Base-by-base conservation (phyloP, 2,797 vertebrate species). In the Microchirus variegatus region DNA sequence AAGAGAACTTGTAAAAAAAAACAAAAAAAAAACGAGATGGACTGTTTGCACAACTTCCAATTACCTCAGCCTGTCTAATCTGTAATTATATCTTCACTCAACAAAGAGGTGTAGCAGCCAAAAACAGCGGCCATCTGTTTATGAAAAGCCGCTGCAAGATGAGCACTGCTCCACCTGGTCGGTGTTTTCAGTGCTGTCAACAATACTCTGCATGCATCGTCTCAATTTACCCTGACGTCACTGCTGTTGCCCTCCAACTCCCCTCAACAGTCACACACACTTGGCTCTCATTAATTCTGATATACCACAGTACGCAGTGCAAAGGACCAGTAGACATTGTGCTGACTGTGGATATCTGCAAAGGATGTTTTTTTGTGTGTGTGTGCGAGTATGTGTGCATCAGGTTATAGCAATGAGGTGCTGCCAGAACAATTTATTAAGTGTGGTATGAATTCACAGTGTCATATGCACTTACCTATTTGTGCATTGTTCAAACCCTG, bases 61-160 rank as follows among this genome's bases (percentile, higher is more conserved):
- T 87, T 85, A 84, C 70, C 69, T 76, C 75, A 58, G 51, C 19
- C 62, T 68, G 63, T 85, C 77, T 78, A 83, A 84, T 89, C 75
- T 82, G 75, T 85, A 88, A 89, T 91, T 89, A 89, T 89, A 85
- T 85, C 77, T 87, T 85, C 83, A 78, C 63, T 77, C 77, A 69
- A 82, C 71, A 88, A 81, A 84, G 70, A 81, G 74, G 73, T 78
- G 81, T 67, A 76, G 73, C 68, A 66, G 78, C 66, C 57, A 78
- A 83, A 79, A 91, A 86, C 79, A 71, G 81, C 45, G 2, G 59
- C 88, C 91, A 91, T 91, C 91, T 92, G 91, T 84, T 90, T 83
- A 75, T 75, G 73, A 85, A 87, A 87, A 76, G 68, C 62, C 74
- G 56, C 70, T 37, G 51, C 65, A 78, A 70, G 78, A 81, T 76